phyloP scores from a whole-genome alignment of 2,113 vertebrate genomes.

The Sylvietta virens region DNA sequence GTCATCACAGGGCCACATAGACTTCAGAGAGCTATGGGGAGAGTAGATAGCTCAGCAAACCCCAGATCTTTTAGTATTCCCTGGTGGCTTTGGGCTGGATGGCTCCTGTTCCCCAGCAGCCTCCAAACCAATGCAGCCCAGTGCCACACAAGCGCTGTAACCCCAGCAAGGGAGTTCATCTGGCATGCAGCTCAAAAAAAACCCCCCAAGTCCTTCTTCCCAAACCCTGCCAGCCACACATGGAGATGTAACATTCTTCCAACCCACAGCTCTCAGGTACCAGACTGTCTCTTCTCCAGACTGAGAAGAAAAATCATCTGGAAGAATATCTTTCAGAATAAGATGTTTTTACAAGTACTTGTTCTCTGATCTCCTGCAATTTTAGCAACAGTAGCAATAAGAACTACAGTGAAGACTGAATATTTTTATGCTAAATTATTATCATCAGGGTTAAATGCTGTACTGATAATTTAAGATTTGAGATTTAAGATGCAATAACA shows the following conservation, averaged over 20 bases:
- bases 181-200: neutral
- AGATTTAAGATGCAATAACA: neutral
- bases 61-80: slow-evolving; percentile 12
- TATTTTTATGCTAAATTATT: neutral
- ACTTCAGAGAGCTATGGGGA: neutral
- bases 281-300: neutral
- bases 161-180: neutral
- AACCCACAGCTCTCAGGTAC: neutral
- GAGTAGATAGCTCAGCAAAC: neutral
- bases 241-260: neutral
- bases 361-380: neutral
- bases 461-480: slow-evolving; percentile 6
- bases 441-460: neutral
- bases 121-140: neutral
- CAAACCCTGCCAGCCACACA: neutral
- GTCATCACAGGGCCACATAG: neutral
- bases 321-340: neutral
- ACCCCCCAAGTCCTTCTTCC: neutral
- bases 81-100: slow-evolving; percentile 11
- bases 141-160: neutral
- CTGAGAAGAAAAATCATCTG: neutral
- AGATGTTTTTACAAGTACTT: neutral
- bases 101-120: neutral
- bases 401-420: neutral
- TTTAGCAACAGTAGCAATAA: slow-evolving; percentile 1